Evolutionary conservation across 2,888 invertebrate species (phyloP).

Genomic region (Oxystoma pomonae): DNA sequence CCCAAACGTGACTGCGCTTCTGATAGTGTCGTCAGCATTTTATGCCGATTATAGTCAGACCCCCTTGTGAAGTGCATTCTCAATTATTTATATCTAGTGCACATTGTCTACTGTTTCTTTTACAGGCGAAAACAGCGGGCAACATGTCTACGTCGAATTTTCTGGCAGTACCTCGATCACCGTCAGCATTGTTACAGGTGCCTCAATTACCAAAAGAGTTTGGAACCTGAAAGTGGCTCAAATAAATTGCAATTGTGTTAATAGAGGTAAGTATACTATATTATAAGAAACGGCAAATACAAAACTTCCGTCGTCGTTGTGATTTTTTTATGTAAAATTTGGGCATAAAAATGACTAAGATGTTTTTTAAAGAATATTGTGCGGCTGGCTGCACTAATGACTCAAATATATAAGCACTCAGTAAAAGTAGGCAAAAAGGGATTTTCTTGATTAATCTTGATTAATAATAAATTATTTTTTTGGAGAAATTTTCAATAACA

Average conservation of each 20-base stretch:
- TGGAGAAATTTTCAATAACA: too few relatives aligned
- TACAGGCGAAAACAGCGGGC: conserved; percentile 66
- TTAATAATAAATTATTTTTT: too few relatives aligned
- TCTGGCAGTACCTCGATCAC: conserved; percentile 64
- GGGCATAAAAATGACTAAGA: neutral
- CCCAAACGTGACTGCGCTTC: too few relatives aligned
- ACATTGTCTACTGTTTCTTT: neutral
- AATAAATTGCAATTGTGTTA: conserved; percentile 66
- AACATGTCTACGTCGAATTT: conserved; percentile 74
- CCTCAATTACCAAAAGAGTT: conserved; percentile 57
- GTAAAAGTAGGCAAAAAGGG: too few relatives aligned
- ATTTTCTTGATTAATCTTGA: too few relatives aligned
- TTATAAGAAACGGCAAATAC: neutral
- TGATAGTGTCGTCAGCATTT: too few relatives aligned
- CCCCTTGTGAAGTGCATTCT: too few relatives aligned
- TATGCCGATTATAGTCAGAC: too few relatives aligned
- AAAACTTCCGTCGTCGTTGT: too few relatives aligned
- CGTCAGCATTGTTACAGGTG: conserved; percentile 56
- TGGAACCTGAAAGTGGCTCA: conserved; percentile 76
- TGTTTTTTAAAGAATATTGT: neutral
- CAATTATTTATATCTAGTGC: neutral
- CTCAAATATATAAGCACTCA: too few relatives aligned
- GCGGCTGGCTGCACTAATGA: neutral
- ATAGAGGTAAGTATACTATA: conserved; percentile 59
- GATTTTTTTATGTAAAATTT: too few relatives aligned